Conservation (phyloP, 2,113 vertebrate species). For the Apteryx mantelli region DNA sequence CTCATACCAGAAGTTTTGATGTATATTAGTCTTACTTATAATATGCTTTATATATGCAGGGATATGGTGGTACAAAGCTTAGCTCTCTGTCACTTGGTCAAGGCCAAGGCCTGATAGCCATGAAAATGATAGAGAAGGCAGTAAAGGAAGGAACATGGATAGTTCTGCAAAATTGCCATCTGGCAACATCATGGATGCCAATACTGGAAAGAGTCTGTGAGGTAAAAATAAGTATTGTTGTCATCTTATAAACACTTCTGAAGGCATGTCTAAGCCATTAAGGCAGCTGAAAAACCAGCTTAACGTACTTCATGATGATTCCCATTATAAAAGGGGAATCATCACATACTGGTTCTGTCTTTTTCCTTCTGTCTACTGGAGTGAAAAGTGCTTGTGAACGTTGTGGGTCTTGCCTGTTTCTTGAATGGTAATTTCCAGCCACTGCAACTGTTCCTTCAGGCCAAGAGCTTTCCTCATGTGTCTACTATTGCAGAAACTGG, state of each 20-base stretch:
- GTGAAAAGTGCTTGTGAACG: not conserved
- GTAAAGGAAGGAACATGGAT: constrained; percentile 89
- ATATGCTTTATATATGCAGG: constrained; percentile 67
- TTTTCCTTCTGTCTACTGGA: not conserved
- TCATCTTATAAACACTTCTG: not conserved
- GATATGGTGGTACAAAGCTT: constrained; percentile 84
- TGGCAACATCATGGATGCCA: constrained; percentile 93
- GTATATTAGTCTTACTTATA: not conserved
- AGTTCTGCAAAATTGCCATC: constrained; percentile 92
- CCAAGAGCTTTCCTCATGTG: not conserved
- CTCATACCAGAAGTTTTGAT: not conserved
- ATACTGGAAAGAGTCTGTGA: constrained; percentile 89
- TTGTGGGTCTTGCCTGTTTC: not conserved
- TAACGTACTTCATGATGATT: not conserved
- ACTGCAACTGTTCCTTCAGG: not conserved
- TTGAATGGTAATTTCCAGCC: not conserved
- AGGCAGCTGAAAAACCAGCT: not conserved
- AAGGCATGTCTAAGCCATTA: not conserved
- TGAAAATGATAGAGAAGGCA: constrained; percentile 86
- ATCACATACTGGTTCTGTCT: not conserved
- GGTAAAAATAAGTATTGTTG: constrained; percentile 69
- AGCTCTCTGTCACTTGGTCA: constrained; percentile 90
- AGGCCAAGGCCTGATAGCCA: constrained; percentile 91
- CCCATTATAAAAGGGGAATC: not conserved
- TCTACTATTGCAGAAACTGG: not conserved